Conservation (phyloP, 2,888 invertebrate genomes). For the Camptogramma bilineatum region DNA sequence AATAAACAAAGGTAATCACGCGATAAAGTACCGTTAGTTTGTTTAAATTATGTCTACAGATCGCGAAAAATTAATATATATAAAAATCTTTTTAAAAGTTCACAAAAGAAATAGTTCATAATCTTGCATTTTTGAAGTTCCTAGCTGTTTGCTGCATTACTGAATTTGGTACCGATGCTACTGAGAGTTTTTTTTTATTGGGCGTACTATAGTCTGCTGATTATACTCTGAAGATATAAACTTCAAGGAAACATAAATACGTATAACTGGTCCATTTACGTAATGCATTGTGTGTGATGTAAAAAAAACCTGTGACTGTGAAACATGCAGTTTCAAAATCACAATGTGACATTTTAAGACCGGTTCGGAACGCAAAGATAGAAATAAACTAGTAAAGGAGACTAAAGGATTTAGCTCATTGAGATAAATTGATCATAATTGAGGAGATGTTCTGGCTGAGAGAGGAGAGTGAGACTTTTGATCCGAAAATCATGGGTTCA, state of each 20-base stretch:
- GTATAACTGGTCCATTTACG: conserved; percentile 29
- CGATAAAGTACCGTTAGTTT: too few relatives aligned
- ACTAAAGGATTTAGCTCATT: conserved; percentile 1
- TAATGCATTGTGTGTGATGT: conserved; percentile 23
- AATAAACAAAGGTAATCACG: too few relatives aligned
- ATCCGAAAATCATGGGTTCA: too few relatives aligned
- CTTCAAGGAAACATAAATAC: conserved; percentile 24
- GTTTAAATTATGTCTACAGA: too few relatives aligned
- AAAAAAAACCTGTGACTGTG: conserved; percentile 20
- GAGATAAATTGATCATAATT: too few relatives aligned
- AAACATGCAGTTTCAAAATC: conserved; percentile 24
- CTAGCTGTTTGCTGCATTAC: background rate
- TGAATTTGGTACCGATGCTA: too few relatives aligned
- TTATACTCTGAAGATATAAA: background rate
- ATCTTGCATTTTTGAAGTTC: background rate
- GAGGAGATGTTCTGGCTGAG: too few relatives aligned
- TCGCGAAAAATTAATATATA: too few relatives aligned
- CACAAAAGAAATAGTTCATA: too few relatives aligned
- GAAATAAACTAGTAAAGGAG: background rate
- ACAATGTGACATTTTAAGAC: conserved; percentile 24
- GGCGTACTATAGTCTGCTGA: background rate
- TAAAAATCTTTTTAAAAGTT: too few relatives aligned
- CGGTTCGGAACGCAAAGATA: conserved; percentile 18
- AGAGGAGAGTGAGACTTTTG: too few relatives aligned
- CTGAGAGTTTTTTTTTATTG: too few relatives aligned